These are phyloP conservation scores for Calliphora vicina DNA, from an alignment of 1,140 invertebrate species.

Conservation along the genomic window DNA sequence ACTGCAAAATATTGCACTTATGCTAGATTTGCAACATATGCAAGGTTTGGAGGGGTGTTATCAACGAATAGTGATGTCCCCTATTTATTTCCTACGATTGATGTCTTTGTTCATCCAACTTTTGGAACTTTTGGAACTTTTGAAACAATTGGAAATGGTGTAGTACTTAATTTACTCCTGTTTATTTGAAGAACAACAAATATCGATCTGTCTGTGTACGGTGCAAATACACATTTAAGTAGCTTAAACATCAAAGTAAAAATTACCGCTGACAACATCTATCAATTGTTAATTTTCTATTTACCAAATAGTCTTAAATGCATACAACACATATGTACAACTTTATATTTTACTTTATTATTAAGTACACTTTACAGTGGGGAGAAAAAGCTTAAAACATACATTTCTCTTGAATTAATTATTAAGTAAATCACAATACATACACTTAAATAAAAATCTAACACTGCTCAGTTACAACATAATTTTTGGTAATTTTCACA, in stretches of 20 bases:
- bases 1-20: too few relatives aligned
- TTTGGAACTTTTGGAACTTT: too few relatives aligned
- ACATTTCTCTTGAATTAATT: too few relatives aligned
- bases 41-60: too few relatives aligned
- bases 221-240: conserved; percentile 22
- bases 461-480: too few relatives aligned
- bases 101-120: too few relatives aligned
- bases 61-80: too few relatives aligned
- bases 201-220: background rate
- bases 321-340: background rate
- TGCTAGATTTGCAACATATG: too few relatives aligned
- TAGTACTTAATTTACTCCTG: conserved; percentile 19
- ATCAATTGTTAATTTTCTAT: conserved; percentile 28
- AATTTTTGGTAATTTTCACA: too few relatives aligned
- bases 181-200: conserved; percentile 16
- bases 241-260: conserved; percentile 27
- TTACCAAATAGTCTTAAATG: background rate
- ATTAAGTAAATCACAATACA: too few relatives aligned
- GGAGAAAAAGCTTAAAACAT: background rate
- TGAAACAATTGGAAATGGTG: background rate
- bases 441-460: too few relatives aligned
- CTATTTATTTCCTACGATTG: too few relatives aligned
- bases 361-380: background rate
- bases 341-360: background rate
- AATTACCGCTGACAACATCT: conserved; percentile 22